Base-by-base conservation (phyloP, 2,113 vertebrate genomes). In the Lepus americanus region DNA sequence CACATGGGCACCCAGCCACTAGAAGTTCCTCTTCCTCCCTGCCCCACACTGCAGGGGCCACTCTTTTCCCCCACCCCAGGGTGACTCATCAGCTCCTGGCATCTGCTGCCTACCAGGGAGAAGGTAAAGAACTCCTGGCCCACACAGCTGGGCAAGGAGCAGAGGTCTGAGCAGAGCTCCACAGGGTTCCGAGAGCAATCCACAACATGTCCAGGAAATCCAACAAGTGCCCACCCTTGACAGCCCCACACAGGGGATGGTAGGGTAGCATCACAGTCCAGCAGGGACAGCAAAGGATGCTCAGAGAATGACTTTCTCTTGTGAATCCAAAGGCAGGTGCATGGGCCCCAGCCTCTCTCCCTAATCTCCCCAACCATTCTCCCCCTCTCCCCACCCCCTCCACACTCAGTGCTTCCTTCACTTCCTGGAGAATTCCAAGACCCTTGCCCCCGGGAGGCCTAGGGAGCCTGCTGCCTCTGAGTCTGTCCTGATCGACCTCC, bases 141-240 rank as follows among this genome's bases (percentile, higher is more conserved):
- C 81, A 83, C 79, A 1, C 61, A 89, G 6, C 59, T 79, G 80
- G 14, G 2, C 63, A 94, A 91, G 39, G 44, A 44, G 69, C 78
- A 94, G 93, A 95, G 77, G 36, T 69, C 49, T 69, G n/a, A 88
- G 64, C 94, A 31, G 29, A 97, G 87, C 89, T 66, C 27, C 36
- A 33, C 36, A 66, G 22, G 22, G 22, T 53, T 91, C 96, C 87
- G 89, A 67, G 85, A 89, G 94, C 78, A 85, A 16, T 1, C 88
- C 92, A 31, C 23, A 63, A 11, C 13, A 36, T 14, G 1, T 22
- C 55, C 72, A 44, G 10, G 70, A 72, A 76, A 61, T 39, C 76
- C 33, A 69, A n/a, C 1, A 2, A 70, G 51, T 17, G 7, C 31
- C 44, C 4, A 12, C 23, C 49, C 17, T 59, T 36, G 59, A 10